Percentiles rank a stretch among this genome's conserved stretches.
phyloP scores from a whole-genome alignment of 2,113 vertebrate species.

The Clarias macrocephalus region DNA sequence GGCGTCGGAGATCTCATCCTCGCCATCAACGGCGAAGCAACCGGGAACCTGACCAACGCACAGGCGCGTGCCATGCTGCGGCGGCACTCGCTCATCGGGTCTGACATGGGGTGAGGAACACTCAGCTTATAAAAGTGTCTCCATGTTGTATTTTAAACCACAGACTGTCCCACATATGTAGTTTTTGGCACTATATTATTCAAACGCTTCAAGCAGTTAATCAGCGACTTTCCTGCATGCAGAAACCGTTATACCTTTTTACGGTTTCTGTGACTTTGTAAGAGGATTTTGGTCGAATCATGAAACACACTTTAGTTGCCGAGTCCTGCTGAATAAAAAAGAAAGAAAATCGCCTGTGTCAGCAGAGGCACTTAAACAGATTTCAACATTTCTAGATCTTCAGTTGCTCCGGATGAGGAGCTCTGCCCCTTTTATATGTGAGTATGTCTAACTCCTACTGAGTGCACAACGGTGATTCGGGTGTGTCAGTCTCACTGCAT shows the following conservation, averaged over 20 bases:
- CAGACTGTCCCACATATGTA: not conserved
- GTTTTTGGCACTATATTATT: not conserved
- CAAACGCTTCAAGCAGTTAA: conserved; percentile 5
- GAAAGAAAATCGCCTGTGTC: conserved; percentile 16
- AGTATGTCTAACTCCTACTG: conserved; percentile 86
- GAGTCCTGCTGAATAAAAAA: conserved; percentile 29
- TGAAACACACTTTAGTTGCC: conserved; percentile 6
- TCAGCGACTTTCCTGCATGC: not conserved
- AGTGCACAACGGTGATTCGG: conserved; percentile 40
- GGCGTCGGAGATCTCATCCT: conserved; percentile 90
- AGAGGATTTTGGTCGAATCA: conserved; percentile 44
- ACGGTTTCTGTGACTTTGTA: conserved; percentile 38
- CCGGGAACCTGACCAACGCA: conserved; percentile 82
- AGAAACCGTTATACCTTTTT: not conserved
- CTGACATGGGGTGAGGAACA: conserved; percentile 85
- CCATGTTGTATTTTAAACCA: not conserved
- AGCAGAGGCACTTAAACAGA: conserved; percentile 65
- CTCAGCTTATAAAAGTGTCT: not conserved
- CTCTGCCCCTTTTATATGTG: conserved; percentile 95
- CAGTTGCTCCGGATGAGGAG: conserved; percentile 90
- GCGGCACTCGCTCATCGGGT: conserved; percentile 89
- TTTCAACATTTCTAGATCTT: conserved; percentile 95
- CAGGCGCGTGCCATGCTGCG: conserved; percentile 92
- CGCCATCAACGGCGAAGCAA: conserved; percentile 89
- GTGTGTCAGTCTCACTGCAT: conserved; percentile 62